Percentiles rank a stretch among this genome's conserved stretches.
These are phyloP conservation scores for Cebidichthys violaceus DNA, from an alignment of 2,113 vertebrate species.

Conservation along the genomic window DNA sequence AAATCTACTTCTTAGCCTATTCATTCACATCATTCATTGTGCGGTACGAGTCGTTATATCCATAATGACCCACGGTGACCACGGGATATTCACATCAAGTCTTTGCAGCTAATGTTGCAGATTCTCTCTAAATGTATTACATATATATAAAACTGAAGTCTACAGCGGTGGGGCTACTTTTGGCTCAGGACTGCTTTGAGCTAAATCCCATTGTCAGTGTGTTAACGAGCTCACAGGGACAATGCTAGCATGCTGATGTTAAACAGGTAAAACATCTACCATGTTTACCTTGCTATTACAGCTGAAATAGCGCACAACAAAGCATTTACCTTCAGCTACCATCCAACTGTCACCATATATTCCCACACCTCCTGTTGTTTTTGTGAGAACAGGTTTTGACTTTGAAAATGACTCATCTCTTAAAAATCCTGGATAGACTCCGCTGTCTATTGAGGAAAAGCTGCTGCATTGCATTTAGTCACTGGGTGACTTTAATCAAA, in stretches of 20 bases:
- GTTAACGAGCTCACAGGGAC: background rate
- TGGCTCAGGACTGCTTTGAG: background rate
- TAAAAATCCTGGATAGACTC: slow-evolving; percentile 1
- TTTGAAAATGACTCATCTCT: slow-evolving; percentile 6
- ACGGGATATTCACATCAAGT: background rate
- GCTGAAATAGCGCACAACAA: accelerated
- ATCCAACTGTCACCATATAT: background rate
- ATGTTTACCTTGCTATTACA: background rate
- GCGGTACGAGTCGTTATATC: background rate
- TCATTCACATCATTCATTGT: background rate
- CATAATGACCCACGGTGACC: background rate
- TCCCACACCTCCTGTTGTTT: background rate
- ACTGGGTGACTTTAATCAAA: slow-evolving; percentile 19
- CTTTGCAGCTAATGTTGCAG: background rate
- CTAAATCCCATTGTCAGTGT: background rate
- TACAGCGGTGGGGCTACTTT: background rate
- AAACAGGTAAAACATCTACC: too few species aligned
- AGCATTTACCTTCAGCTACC: background rate
- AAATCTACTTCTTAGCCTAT: background rate
- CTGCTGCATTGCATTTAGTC: background rate
- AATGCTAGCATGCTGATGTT: background rate
- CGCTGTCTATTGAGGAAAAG: background rate
- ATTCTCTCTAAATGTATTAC: background rate
- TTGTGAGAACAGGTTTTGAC: slow-evolving; percentile 19
- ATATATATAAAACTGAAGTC: background rate